Conservation (phyloP, 2,797 vertebrate genomes). For the Hippopotamyrus pictus region DNA sequence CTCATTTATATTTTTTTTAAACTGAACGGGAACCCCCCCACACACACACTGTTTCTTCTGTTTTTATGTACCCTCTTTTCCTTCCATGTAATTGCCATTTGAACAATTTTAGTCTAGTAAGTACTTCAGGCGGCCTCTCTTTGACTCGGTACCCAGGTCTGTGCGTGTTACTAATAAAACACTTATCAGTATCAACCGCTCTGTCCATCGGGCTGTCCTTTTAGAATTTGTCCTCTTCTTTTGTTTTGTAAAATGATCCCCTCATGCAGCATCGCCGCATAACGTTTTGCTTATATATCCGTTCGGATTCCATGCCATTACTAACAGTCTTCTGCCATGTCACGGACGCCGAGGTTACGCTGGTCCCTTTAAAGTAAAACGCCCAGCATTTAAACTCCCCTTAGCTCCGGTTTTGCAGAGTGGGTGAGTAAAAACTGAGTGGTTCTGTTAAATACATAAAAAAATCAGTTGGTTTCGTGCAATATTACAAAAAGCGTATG, state of each 20-base stretch:
- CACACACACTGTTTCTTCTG: background rate
- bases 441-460: background rate
- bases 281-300: background rate
- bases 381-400: background rate
- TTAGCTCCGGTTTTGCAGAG: background rate
- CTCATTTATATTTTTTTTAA: conserved; percentile 46
- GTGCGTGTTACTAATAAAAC: conserved; percentile 68
- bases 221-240: conserved; percentile 16
- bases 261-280: background rate
- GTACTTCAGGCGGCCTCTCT: conserved; percentile 54
- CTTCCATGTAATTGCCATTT: conserved; percentile 57
- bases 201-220: conserved; percentile 39
- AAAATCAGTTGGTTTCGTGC: background rate
- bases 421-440: background rate
- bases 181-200: conserved; percentile 61
- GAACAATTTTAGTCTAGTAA: conserved; percentile 58
- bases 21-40: conserved; percentile 39
- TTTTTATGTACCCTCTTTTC: conserved; percentile 38
- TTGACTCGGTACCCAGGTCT: conserved; percentile 63
- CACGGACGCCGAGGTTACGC: background rate
- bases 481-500: background rate
- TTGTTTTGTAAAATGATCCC: background rate
- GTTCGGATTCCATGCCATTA: background rate
- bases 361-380: background rate
- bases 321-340: background rate